These are phyloP conservation scores for Pachycephala philippinensis DNA, from an alignment of 2,113 vertebrate species.

Conservation along the genomic window DNA sequence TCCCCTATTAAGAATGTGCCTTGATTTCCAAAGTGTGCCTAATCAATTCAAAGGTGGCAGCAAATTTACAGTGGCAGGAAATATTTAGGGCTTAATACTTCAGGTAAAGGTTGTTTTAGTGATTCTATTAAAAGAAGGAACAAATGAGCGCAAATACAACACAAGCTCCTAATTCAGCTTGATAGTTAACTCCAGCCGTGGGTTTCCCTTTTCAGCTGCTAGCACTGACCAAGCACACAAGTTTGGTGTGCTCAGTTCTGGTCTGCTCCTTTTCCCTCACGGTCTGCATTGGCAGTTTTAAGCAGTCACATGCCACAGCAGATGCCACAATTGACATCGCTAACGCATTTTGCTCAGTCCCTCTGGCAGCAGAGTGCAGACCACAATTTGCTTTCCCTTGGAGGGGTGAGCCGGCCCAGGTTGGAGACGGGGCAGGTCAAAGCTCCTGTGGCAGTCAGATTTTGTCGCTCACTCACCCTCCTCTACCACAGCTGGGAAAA, in stretches of 20 bases:
- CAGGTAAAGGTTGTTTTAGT: background rate
- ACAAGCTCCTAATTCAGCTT: background rate
- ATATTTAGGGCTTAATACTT: slow-evolving; percentile 10
- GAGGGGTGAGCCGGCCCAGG: too few species aligned
- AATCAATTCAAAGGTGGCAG: slow-evolving; percentile 41
- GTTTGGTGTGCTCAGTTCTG: background rate
- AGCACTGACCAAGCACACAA: rapidly evolving
- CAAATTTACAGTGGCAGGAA: slow-evolving; percentile 17
- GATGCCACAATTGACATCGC: too few species aligned
- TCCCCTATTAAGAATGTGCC: background rate
- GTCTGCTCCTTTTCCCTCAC: background rate
- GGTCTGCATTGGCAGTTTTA: background rate
- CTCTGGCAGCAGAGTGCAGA: too few species aligned
- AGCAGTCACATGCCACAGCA: background rate
- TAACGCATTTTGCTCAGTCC: too few species aligned
- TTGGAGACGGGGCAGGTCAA: too few species aligned
- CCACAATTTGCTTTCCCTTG: too few species aligned
- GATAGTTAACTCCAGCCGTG: background rate
- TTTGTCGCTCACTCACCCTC: too few species aligned
- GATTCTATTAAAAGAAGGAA: background rate
- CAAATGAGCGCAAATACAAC: background rate
- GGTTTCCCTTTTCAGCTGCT: background rate
- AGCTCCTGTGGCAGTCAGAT: too few species aligned
- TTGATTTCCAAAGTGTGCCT: slow-evolving; percentile 32
- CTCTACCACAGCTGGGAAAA: too few species aligned